Base-by-base conservation (phyloP, 1,140 invertebrate species). In the Trachelipus rathkii region DNA sequence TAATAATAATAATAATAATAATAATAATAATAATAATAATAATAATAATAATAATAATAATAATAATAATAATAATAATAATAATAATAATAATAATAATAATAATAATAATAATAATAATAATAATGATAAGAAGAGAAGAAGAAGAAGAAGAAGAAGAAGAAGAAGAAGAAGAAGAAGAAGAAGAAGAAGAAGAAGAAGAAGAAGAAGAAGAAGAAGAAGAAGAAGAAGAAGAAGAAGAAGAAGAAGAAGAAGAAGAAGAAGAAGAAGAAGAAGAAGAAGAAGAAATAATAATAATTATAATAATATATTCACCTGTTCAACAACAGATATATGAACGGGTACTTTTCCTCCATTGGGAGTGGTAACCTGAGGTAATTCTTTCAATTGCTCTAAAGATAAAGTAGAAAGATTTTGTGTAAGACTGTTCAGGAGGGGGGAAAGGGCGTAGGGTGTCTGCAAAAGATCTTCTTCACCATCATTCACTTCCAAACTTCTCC, bases 301-400 rank as follows among this genome's bases (percentile, higher is more conserved):
- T n/a, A 70, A 70, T 33, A 43, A n/a, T n/a, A n/a, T 72, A n/a
- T 71, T 44, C 45, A 81, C 80, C 80, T 81, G 75, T n/a, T 81
- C 80, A 15, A 81, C 80, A n/a, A 81, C 80, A 3, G 77, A 78
- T 33, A 81, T 78, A 68, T 81, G 79, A 11, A 81, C 66, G 21
- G 79, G 79, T 10, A 81, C 73, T 0, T 75, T 71, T 10, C 79
- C 79, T 13, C 79, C 77, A 13, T 78, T 73, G 2, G 79, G 73
- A n/a, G 77, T 78, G 60, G 74, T 67, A 66, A 76, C 72, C 72
- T 78, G 75, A 0, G 79, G 79, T 11, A 78, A 75, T 33, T 68
- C 73, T 0, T 75, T 21, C 15, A 78, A 72, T 68, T 78, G 71
- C 19, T 77, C 74, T 1, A 75, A 33, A 23, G 79, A 75, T 6